Conservation (phyloP, 2,113 vertebrate genomes). For the Rhombomys opimus region DNA sequence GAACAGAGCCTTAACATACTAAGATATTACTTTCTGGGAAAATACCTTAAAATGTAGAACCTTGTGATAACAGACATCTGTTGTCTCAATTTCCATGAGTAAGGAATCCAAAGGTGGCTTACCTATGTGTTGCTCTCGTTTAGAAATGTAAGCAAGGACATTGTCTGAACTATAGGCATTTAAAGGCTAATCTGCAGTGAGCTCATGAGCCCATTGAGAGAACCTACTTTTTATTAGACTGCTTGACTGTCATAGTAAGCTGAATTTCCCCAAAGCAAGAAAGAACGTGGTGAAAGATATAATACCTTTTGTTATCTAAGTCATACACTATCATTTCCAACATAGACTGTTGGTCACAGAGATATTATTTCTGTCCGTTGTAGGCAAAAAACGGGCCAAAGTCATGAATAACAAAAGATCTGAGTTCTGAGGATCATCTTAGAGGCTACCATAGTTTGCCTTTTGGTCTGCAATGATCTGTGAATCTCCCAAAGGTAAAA, state of each 20-base stretch:
- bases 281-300: not conserved
- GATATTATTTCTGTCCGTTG: not conserved
- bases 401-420: not conserved
- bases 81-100: conserved; percentile 37
- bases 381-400: not conserved
- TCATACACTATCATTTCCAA: not conserved
- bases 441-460: not conserved
- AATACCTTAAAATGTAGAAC: not conserved
- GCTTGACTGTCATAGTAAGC: not conserved
- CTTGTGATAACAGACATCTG: conserved; percentile 5
- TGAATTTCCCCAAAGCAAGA: conserved; percentile 36
- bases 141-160: conserved; percentile 18
- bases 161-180: not conserved
- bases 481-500: not conserved
- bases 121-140: not conserved
- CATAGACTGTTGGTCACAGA: not conserved
- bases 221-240: not conserved
- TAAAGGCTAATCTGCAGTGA: not conserved
- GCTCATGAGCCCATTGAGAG: not conserved
- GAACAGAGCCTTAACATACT: not conserved
- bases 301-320: not conserved
- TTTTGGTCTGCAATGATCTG: not conserved
- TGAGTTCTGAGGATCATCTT: not conserved
- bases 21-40: not conserved
- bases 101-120: not conserved